Evolutionary conservation across 1,140 invertebrate genomes (phyloP).

Genomic region (Diorhabda carinulata): DNA sequence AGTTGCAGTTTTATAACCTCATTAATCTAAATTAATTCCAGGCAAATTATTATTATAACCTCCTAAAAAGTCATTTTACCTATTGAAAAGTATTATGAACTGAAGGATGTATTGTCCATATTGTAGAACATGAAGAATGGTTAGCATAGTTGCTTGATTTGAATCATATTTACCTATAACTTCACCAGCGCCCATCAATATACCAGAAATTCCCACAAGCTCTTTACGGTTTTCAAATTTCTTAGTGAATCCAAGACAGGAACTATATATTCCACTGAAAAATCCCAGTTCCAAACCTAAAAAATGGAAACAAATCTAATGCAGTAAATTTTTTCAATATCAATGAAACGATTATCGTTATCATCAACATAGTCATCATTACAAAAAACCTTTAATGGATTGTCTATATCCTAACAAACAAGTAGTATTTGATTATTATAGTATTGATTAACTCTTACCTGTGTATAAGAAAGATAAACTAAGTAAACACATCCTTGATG

Average conservation of each 20-base stretch:
- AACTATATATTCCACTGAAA: constrained; percentile 93
- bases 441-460: constrained; percentile 50
- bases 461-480: constrained; percentile 87
- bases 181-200: constrained; percentile 90
- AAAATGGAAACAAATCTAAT: constrained; percentile 28
- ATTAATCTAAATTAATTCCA: too few species aligned
- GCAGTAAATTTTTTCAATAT: too few species aligned
- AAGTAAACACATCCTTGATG: constrained; percentile 79
- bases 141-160: neutral
- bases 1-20: too few species aligned
- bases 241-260: constrained; percentile 79
- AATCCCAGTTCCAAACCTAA: constrained; percentile 88
- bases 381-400: too few species aligned
- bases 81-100: too few species aligned
- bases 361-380: too few species aligned
- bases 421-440: too few species aligned
- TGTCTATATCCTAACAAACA: too few species aligned
- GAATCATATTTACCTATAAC: constrained; percentile 65
- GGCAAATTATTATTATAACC: too few species aligned
- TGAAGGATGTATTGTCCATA: too few species aligned
- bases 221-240: constrained; percentile 73
- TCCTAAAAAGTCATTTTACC: too few species aligned
- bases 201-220: constrained; percentile 85
- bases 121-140: neutral
- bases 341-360: too few species aligned